phyloP scores from a whole-genome alignment of 2,113 vertebrate species.

The Nanger granti region DNA sequence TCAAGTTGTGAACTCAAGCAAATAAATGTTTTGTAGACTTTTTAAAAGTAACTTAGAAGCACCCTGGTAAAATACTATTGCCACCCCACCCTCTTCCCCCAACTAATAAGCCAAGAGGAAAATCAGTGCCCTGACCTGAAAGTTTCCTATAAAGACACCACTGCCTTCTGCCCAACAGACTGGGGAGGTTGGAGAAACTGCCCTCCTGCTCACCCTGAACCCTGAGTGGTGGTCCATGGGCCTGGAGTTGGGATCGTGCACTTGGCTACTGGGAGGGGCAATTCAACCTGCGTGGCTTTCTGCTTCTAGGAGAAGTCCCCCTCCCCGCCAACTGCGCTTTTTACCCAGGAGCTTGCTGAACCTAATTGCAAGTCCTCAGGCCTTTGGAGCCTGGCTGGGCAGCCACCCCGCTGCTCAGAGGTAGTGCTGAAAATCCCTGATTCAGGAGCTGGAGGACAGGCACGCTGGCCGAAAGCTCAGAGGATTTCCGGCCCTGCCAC shows the following conservation, averaged over 20 bases:
- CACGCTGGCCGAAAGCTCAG: constrained; percentile 37
- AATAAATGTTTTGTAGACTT: constrained; percentile 58
- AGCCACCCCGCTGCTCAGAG: constrained; percentile 73
- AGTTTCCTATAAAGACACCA: constrained; percentile 59
- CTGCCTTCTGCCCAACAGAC: constrained; percentile 39
- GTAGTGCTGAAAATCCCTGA: constrained; percentile 81
- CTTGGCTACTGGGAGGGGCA: constrained; percentile 24
- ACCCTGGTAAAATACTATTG: constrained; percentile 61
- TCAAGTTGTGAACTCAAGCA: constrained; percentile 53
- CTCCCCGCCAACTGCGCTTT: background rate
- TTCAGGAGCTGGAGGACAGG: constrained; percentile 56
- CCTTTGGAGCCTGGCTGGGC: constrained; percentile 68
- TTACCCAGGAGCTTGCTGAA: constrained; percentile 33
- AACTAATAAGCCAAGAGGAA: constrained; percentile 51
- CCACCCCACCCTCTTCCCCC: constrained; percentile 23
- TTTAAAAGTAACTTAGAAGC: constrained; percentile 66
- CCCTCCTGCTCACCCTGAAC: constrained; percentile 24
- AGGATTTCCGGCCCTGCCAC: constrained; percentile 58
- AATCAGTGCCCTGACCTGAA: constrained; percentile 44
- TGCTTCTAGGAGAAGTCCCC: constrained; percentile 23
- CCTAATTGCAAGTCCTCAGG: constrained; percentile 46
- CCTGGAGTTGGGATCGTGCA: background rate
- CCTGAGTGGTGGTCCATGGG: constrained; percentile 55
- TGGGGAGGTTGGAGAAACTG: constrained; percentile 42
- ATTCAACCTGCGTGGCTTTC: constrained; percentile 21